Base-by-base conservation (phyloP, 2,113 vertebrate genomes). In the Cebidichthys violaceus region DNA sequence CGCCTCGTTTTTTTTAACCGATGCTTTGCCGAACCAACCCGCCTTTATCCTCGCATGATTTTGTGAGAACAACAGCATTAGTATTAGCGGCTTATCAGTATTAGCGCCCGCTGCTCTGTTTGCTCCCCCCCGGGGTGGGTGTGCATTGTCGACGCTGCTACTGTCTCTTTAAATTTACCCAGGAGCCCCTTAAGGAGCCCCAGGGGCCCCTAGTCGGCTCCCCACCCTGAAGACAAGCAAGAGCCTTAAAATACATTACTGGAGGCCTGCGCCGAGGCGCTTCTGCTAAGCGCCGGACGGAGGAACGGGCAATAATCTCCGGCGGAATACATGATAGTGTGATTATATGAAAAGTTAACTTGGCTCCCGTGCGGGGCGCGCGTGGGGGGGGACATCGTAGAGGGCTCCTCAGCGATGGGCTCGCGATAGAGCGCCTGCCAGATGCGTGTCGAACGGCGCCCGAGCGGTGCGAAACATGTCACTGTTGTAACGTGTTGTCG, bases 141-240 rank as follows among this genome's bases (percentile, higher is more conserved):
- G 85, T 77, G 84, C 83, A 45, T 81, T 91, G 90, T 90, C 94
- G 94, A 94, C 94, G 91, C 92, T 90, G 94, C 89, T 96, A 95
- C 96, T 97, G 96, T 96, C 96, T 96, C 97, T 97, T 97, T 97
- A 97, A 97, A 97, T 97, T 97, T 97, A 97, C 97, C 97, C 97
- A 97, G 97, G 97, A 97, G 97, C 97, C 97, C 96, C 96, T 96
- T 95, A 97, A 97, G 97, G 97, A 97, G 96, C 97, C 97, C 96
- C 96, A 97, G 97, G 97, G 97, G 97, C 97, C 97, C 97, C 96
- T 95, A 95, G 96, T 95, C 95, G 95, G 96, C 95, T 97, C 96
- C 96, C 96, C 97, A 96, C 96, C 96, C 97, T 95, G 94, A 96
- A 95, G 94, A 95, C 94, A 94, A 95, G 95, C 96, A 90, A 83